Evolutionary conservation across 2,113 vertebrate species (phyloP).

Genomic region (Dicerorhinus sumatrensis): DNA sequence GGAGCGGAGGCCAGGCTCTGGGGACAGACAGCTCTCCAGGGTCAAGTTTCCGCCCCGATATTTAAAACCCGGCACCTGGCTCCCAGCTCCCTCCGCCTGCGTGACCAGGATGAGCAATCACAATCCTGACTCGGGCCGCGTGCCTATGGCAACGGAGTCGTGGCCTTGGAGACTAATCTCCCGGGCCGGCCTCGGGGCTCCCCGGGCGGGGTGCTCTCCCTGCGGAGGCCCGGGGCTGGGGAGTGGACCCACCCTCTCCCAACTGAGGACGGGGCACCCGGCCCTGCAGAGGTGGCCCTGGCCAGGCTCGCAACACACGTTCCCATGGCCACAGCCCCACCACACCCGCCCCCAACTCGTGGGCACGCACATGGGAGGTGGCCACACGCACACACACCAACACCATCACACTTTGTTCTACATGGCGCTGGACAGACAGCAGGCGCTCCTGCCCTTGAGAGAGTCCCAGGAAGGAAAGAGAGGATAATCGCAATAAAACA

Average conservation of each 20-base stretch:
- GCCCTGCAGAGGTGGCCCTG: background rate
- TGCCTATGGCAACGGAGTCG: slow-evolving; percentile 76
- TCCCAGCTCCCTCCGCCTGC: slow-evolving; percentile 13
- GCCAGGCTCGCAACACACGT: background rate
- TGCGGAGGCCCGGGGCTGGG: background rate
- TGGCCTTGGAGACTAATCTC: slow-evolving; percentile 80
- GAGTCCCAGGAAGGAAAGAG: background rate
- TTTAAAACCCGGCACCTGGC: slow-evolving; percentile 59
- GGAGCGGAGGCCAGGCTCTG: background rate
- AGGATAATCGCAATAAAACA: background rate
- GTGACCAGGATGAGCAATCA: slow-evolving; percentile 73
- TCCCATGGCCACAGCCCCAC: no score
- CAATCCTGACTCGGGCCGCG: background rate
- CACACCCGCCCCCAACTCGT: background rate
- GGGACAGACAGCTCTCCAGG: background rate
- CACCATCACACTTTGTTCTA: background rate
- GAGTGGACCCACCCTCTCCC: background rate
- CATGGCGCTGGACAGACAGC: background rate
- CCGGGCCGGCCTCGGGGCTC: slow-evolving; percentile 31
- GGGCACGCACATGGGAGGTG: background rate
- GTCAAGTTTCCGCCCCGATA: slow-evolving; percentile 66
- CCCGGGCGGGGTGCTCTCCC: background rate
- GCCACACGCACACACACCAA: background rate
- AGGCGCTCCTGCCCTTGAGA: background rate
- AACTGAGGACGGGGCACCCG: background rate